Evolutionary conservation across 2,113 vertebrate species (phyloP), one percentile per base, ranked within the genome.

Genomic region (Etheostoma cragini): DNA sequence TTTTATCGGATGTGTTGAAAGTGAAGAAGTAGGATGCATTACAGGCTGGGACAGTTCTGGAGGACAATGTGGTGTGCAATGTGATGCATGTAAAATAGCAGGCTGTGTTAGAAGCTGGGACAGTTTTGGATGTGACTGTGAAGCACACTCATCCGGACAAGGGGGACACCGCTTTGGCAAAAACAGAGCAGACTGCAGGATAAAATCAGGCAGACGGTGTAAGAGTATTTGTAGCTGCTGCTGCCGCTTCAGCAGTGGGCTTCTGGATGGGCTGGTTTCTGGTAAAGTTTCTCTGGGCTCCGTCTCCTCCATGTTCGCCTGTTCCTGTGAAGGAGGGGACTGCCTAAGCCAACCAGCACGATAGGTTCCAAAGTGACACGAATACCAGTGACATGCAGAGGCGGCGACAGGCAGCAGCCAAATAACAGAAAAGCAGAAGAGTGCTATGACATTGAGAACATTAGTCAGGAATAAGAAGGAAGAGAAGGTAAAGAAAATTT

Each of bases 281-380:
- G 89, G 86, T 60, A 80, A 83, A 79, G 60, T 87, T 77, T 91
- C 87, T 88, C 89, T 80, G 87, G 86, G 66, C 84, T 87, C 70
- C 87, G 1, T 85, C 87, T 86, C 84, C 64, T 82, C 88, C 13
- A 22, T 84, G 73, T 63, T 85, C 88, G 90, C 84, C 91, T 81
- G 89, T 76, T 76, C 91, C 94, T 94, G 93, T 84, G 91, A 70
- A 93, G 90, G 91, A 93, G 91, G 91, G 90, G 81, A 93, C 90
- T 89, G 92, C 94, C 94, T 93, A 94, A 95, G 93, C 94, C 92
- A 94, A 92, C 91, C 89, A 92, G 90, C 84, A 91, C 84, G 89
- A 92, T 69, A 90, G 84, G 83, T 85, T 87, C 85, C 89, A 91
- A 78, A 65, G 84, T 88, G 84, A 90, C 73, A 93, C 90, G 76